Conservation (phyloP, 2,113 vertebrate genomes). For the Camelus bactrianus region DNA sequence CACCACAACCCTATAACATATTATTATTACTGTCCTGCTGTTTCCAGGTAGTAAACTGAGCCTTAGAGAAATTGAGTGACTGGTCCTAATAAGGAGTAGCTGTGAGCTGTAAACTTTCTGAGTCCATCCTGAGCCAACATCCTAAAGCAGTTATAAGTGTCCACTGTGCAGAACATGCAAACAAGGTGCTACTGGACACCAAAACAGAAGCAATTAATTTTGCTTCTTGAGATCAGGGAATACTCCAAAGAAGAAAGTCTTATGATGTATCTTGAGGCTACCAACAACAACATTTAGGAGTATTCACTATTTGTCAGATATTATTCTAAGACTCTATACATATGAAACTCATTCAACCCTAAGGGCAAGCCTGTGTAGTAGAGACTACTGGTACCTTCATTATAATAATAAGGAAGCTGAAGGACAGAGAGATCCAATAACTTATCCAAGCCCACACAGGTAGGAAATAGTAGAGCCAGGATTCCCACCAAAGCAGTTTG, state of each 20-base stretch:
- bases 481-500: neutral
- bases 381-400: neutral
- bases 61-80: neutral
- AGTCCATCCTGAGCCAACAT: neutral
- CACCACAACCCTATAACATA: neutral
- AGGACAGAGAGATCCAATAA: neutral
- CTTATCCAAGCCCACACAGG: neutral
- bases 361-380: neutral
- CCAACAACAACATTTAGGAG: neutral
- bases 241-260: neutral
- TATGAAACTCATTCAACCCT: neutral
- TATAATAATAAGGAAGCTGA: neutral
- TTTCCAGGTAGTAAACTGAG: neutral
- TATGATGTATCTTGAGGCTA: neutral
- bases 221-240: neutral
- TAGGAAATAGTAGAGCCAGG: neutral
- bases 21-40: neutral
- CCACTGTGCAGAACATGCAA: neutral
- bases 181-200: neutral
- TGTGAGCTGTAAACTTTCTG: neutral
- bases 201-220: conserved; percentile 13
- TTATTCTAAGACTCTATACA: neutral
- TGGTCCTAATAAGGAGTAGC: neutral
- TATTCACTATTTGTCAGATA: neutral
- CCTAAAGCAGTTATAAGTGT: neutral